Percentiles rank a stretch among this genome's conserved stretches.
Evolutionary conservation across 2,797 vertebrate genomes (phyloP).

Genomic region (Eupleurogrammus muticus): DNA sequence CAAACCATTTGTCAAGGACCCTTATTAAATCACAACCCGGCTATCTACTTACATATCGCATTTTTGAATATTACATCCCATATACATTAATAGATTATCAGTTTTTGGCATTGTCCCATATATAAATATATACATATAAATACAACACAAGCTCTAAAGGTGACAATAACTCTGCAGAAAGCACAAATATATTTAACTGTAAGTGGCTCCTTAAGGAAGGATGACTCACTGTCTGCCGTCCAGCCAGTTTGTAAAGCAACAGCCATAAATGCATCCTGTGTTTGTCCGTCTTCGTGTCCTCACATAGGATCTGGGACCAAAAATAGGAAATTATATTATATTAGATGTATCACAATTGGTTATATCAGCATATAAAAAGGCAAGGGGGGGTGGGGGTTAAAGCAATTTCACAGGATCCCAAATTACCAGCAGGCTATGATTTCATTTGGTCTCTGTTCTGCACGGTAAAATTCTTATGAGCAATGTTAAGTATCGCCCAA

Average conservation of each 20-base stretch:
- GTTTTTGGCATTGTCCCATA: neutral
- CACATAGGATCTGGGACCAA: neutral
- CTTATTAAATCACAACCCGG: slow-evolving; percentile 1
- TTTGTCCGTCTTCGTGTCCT: neutral
- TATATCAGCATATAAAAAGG: neutral
- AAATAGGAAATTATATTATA: neutral
- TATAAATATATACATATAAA: no score
- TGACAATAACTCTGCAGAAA: neutral
- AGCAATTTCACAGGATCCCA: neutral
- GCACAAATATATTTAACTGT: neutral
- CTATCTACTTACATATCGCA: neutral
- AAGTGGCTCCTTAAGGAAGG: no score
- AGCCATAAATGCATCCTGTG: neutral
- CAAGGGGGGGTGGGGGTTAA: no score
- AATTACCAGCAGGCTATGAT: neutral
- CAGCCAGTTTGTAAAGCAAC: no score
- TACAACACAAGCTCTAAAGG: no score
- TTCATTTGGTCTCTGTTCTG: slow-evolving; percentile 8
- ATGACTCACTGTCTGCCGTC: no score
- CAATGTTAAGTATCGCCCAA: neutral
- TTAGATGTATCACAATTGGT: neutral
- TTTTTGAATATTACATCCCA: neutral
- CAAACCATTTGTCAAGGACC: slow-evolving; percentile 17
- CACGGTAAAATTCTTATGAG: neutral
- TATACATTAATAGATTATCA: neutral